Evolutionary conservation across 2,797 vertebrate species (phyloP), one percentile per base, ranked within the genome.

Genomic region (Pseudomugil gertrudae): DNA sequence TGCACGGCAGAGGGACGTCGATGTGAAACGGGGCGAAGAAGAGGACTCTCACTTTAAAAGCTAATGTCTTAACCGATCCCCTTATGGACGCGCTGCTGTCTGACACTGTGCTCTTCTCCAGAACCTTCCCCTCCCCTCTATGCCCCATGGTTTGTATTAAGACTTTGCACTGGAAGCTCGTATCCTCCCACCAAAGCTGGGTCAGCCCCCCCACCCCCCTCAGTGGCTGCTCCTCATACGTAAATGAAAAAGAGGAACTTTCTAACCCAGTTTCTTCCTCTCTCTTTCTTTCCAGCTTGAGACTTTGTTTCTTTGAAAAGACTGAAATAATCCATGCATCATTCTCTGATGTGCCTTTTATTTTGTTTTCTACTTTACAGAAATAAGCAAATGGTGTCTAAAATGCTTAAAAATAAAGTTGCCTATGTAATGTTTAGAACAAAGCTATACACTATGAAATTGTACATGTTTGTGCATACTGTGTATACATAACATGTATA

Each of bases 291-390:
- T 14, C 19, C 72, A 54, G 80, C 85, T 86, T 81, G 76, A 90
- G 72, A 80, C 78, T n/a, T 80, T 79, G 76, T 79, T 64, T 67
- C 63, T 83, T 84, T 67, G 80, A 79, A 87, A 78, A 90, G 80
- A 88, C 88, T 90, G 83, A 90, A 86, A 86, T 84, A 88, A 88
- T 83, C 84, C 94, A 89, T 90, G 89, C 92, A 85, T 94, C 90
- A 90, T 86, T 90, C 88, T 96, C 95, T 91, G 94, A 95, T 94
- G 96, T 98, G 96, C 97, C 97, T 98, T 92, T 95, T 92, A 86
- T 94, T 96, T 94, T 79, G 78, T 92, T 93, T 92, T 92, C 84
- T 92, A 92, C 89, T 91, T 92, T 87, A 91, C 84, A 88, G 92
- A 91, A 83, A 91, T 90, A 92, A 93, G 93, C 94, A 80, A 61